These are phyloP conservation scores for Coreius guichenoti DNA, from an alignment of 2,797 vertebrate genomes.

Conservation along the genomic window DNA sequence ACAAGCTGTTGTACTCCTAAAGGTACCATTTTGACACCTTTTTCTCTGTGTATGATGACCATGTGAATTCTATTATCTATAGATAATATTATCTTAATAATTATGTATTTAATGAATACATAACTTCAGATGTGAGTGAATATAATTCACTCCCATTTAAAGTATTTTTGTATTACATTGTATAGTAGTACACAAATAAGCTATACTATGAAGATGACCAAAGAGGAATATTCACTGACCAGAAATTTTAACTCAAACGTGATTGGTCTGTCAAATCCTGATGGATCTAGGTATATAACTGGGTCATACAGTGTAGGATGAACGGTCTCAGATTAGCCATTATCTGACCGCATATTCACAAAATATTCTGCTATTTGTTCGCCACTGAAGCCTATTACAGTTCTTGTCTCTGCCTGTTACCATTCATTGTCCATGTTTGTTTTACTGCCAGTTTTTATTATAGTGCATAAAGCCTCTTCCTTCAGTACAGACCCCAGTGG, in stretches of 20 bases:
- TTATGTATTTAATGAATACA: not conserved
- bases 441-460: slow-evolving; percentile 9
- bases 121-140: not conserved
- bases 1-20: too few relatives aligned
- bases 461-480: slow-evolving; percentile 16
- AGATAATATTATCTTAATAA: not conserved
- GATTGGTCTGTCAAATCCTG: slow-evolving; percentile 27
- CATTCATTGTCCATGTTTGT: slow-evolving; percentile 14
- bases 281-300: slow-evolving; percentile 25
- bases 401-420: slow-evolving; percentile 2
- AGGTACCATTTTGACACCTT: too few relatives aligned
- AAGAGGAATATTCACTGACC: slow-evolving; percentile 40
- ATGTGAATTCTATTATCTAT: not conserved
- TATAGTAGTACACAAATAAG: not conserved
- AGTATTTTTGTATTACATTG: not conserved
- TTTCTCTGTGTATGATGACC: not conserved
- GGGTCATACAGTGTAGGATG: slow-evolving; percentile 32
- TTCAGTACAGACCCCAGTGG: not conserved
- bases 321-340: slow-evolving; percentile 9
- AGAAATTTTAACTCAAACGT: slow-evolving; percentile 20
- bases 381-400: not conserved
- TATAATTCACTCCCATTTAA: not conserved
- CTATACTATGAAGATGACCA: not conserved
- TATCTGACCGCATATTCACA: not conserved
- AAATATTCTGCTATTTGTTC: slow-evolving; percentile 10